Evolutionary conservation across 1,140 invertebrate species (phyloP).

Genomic region (Bombus impatiens): DNA sequence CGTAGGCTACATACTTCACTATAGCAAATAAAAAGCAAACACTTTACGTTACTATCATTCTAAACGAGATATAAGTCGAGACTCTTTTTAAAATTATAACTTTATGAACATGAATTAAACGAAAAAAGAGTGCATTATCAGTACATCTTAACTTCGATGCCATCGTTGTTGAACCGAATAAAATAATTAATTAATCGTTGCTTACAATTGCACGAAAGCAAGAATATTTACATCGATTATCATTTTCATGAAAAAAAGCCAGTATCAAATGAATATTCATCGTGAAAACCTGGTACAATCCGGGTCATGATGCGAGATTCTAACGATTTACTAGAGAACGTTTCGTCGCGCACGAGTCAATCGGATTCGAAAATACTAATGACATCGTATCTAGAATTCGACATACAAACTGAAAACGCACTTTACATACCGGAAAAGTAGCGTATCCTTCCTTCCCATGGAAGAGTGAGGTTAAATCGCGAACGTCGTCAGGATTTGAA

Average conservation of each 20-base stretch:
- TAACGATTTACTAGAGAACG: neutral
- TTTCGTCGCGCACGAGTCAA: neutral
- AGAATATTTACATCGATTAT: neutral
- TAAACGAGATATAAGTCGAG: neutral
- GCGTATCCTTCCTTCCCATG: conserved; percentile 14
- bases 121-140: neutral
- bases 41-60: neutral
- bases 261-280: neutral
- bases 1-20: neutral
- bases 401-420: neutral
- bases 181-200: neutral
- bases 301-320: neutral
- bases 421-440: conserved; percentile 50
- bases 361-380: neutral
- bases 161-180: neutral
- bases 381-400: neutral
- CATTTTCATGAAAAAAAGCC: neutral
- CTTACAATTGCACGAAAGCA: neutral
- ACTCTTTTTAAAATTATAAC: neutral
- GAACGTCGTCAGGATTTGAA: conserved; percentile 36
- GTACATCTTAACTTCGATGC: neutral
- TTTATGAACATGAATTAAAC: neutral
- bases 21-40: neutral
- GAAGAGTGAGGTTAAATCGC: conserved; percentile 34
- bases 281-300: neutral